A percentile compares a stretch with the other conserved stretches of the same genome.
Evolutionary conservation across 2,113 vertebrate species (phyloP).

Genomic region (Notothenia coriiceps): DNA sequence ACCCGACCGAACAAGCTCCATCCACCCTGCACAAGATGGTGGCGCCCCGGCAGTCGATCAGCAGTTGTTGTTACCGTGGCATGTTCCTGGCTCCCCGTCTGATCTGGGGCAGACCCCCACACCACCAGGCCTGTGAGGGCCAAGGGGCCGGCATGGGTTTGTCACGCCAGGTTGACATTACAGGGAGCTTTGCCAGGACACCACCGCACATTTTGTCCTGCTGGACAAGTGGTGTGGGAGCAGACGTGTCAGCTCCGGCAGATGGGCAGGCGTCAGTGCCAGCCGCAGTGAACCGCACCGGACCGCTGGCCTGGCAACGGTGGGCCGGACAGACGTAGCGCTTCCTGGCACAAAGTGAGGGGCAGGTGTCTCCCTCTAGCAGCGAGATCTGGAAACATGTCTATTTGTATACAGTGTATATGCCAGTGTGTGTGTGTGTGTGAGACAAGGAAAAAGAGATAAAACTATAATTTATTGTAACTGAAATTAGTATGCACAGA

Average conservation of each 20-base stretch:
- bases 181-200: conserved; percentile 79
- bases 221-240: conserved; percentile 81
- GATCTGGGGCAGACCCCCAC: conserved; percentile 69
- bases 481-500: neutral
- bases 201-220: conserved; percentile 72
- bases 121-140: conserved; percentile 60
- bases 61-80: conserved; percentile 75
- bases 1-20: conserved; percentile 61
- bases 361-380: conserved; percentile 75
- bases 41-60: conserved; percentile 74
- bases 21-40: conserved; percentile 74
- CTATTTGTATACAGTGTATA: conserved; percentile 23
- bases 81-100: conserved; percentile 75
- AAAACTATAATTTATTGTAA: conserved; percentile 1
- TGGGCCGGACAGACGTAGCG: conserved; percentile 47
- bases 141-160: conserved; percentile 67
- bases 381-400: conserved; percentile 42
- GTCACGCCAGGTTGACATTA: conserved; percentile 82
- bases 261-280: conserved; percentile 80
- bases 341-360: conserved; percentile 70
- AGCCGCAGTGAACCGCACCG: conserved; percentile 75
- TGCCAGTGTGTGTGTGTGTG: conserved; percentile 9
- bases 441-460: conserved; percentile 6
- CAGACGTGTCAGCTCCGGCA: conserved; percentile 76
- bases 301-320: conserved; percentile 76